phyloP scores from a whole-genome alignment of 2,797 vertebrate species.

The Onychomys arenicola region DNA sequence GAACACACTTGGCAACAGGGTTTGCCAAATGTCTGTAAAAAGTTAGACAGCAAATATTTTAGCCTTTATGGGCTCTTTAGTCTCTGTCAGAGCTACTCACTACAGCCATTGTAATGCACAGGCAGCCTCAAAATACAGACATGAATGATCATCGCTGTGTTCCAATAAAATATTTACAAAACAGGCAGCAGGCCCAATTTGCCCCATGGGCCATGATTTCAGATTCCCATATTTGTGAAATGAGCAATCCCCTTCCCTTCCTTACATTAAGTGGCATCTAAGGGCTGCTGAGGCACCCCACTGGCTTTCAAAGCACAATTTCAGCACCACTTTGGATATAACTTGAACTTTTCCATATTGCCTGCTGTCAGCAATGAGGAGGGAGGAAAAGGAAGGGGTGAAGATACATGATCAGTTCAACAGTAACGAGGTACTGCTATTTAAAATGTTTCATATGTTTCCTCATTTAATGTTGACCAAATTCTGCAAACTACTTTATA shows the following conservation, averaged over 20 bases:
- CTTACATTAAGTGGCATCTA: neutral
- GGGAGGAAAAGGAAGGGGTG: neutral
- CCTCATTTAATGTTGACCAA: neutral
- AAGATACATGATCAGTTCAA: neutral
- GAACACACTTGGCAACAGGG: neutral
- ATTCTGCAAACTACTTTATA: neutral
- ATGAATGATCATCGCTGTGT: neutral
- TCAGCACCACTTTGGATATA: neutral
- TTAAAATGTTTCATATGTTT: neutral
- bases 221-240: neutral
- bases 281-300: neutral
- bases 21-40: neutral
- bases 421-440: neutral
- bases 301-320: neutral
- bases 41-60: neutral
- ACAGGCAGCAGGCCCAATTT: neutral
- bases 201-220: neutral
- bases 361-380: neutral
- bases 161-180: slow-evolving; percentile 26
- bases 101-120: neutral
- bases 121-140: neutral
- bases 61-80: neutral
- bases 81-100: neutral
- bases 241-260: neutral
- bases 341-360: neutral